These are phyloP conservation scores for Clivina fossor DNA, from an alignment of 2,888 invertebrate genomes.

Conservation along the genomic window DNA sequence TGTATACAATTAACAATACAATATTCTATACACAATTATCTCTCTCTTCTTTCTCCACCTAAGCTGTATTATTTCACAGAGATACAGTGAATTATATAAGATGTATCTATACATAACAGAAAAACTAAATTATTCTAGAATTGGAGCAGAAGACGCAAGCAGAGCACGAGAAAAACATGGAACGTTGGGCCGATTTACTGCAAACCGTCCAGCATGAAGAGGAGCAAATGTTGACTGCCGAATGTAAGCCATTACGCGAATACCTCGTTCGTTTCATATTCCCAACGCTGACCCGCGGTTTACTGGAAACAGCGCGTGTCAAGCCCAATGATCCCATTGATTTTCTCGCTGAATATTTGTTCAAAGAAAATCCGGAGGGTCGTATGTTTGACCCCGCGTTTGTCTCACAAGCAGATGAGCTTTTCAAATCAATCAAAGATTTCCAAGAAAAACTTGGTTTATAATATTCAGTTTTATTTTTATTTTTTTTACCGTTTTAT, in stretches of 20 bases:
- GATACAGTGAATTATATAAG: too few species aligned
- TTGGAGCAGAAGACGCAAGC: constrained; percentile 45
- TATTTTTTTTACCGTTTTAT: too few species aligned
- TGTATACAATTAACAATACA: too few species aligned
- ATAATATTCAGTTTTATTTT: too few species aligned
- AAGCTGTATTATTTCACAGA: too few species aligned
- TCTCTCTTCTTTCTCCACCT: too few species aligned
- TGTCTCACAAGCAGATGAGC: constrained; percentile 59
- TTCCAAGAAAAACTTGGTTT: constrained; percentile 49
- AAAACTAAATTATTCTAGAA: constrained; percentile 8
- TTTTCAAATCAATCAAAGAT: constrained; percentile 57
- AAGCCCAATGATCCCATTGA: constrained; percentile 79
- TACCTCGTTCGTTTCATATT: constrained; percentile 77
- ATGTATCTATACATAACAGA: too few species aligned
- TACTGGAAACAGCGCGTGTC: constrained; percentile 71
- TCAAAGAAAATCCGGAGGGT: constrained; percentile 68
- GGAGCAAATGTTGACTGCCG: constrained; percentile 67
- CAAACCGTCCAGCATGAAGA: constrained; percentile 70
- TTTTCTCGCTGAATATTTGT: constrained; percentile 71
- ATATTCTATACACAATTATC: too few species aligned
- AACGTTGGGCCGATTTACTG: constrained; percentile 59
- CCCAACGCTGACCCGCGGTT: constrained; percentile 73
- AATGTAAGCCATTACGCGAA: constrained; percentile 72
- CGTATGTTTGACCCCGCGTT: constrained; percentile 70
- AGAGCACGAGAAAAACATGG: constrained; percentile 51